Base-by-base conservation (phyloP, 1,140 invertebrate genomes). In the Maconellicoccus hirsutus region DNA sequence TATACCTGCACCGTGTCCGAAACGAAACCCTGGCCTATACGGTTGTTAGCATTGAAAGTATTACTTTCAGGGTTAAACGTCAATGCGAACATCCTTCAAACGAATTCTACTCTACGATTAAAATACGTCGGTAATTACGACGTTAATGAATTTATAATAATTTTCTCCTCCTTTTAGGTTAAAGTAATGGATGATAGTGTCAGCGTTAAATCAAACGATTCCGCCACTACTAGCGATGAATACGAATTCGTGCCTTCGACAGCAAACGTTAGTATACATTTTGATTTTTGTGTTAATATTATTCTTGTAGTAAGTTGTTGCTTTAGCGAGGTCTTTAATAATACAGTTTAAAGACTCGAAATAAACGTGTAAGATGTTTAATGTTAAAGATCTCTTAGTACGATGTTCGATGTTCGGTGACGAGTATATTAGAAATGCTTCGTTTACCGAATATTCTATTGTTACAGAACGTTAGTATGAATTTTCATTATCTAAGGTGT, bases 121-220 rank as follows among this genome's bases (percentile, higher is more conserved):
- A 52, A 52, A 52, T 52, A 33, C 29, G 29, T 33, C 12, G 29
- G 12, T 33, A 52, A 52, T 52, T 52, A 52, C n/a, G 6, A 52
- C 33, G 33, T 52, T 52, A 52, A 52, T 52, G 42, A 52, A 52
- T 52, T 52, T 19, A 3, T 8, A 52, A 52, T 52, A 16, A 16
- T 8, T 52, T 14, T 52, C n/a, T 16, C n/a, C n/a, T 16, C n/a
- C 42, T 66, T 23, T 42, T 70, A 63, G 29, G 10, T 26, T 71
- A 26, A 70, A 71, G 73, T 76, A 59, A 90, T 90, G 88, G 88
- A 89, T 84, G 87, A 89, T 84, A 87, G 85, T 81, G 79, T 85
- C 75, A 89, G 87, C 79, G 84, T 87, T 70, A 87, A 88, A 83
- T 92, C 89, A 72, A 86, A 87, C 79, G 90, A 92, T 82, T 92